Percentiles rank a stretch among this genome's conserved stretches.
Conservation (phyloP, 1,140 invertebrate genomes). For the Sitophilus oryzae region DNA sequence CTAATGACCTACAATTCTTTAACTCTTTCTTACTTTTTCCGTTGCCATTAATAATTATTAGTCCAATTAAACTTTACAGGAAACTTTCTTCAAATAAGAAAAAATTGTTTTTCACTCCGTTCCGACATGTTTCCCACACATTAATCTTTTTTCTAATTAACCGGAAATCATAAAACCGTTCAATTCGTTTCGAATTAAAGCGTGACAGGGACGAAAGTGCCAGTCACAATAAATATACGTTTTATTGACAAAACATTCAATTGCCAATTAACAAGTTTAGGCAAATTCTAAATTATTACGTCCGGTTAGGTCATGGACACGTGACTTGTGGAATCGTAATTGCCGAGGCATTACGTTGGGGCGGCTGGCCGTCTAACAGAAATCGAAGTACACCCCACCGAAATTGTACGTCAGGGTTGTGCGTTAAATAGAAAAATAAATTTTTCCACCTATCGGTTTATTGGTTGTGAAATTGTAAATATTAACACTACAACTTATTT, state of each 20-base stretch:
- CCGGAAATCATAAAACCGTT: constrained; percentile 17
- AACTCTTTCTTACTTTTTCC: too few relatives aligned
- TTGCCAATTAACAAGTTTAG: constrained; percentile 22
- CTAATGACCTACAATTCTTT: too few relatives aligned
- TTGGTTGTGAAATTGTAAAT: too few relatives aligned
- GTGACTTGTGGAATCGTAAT: constrained; percentile 26
- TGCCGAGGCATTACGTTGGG: constrained; percentile 13
- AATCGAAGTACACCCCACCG: too few relatives aligned
- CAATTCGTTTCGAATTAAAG: constrained; percentile 25
- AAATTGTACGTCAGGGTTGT: too few relatives aligned
- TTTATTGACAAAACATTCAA: constrained; percentile 28
- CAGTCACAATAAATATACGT: constrained; percentile 21
- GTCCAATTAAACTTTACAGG: too few relatives aligned
- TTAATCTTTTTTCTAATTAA: not conserved
- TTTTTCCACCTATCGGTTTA: too few relatives aligned
- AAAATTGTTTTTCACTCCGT: not conserved
- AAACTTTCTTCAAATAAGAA: too few relatives aligned
- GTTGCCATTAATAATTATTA: too few relatives aligned
- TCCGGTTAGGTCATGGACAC: constrained; percentile 20
- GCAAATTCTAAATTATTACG: constrained; percentile 22
- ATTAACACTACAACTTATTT: too few relatives aligned
- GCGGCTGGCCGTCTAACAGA: too few relatives aligned
- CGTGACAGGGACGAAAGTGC: constrained; percentile 20
- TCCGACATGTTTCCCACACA: constrained; percentile 7
- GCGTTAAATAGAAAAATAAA: too few relatives aligned